Evolutionary conservation across 2,797 vertebrate species (phyloP).

Genomic region (Cygnus olor): DNA sequence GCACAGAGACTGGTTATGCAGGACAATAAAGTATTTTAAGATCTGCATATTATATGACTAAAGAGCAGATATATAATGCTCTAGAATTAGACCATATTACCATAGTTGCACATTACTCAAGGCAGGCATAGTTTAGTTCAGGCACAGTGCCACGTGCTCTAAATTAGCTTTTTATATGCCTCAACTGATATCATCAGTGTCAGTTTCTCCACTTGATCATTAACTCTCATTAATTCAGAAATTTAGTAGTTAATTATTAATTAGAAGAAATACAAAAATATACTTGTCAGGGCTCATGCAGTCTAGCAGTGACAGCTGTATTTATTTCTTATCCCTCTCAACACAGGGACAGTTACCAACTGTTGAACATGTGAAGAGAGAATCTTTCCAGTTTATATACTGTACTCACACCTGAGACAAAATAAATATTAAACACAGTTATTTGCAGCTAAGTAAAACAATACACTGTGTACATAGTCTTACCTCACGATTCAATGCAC

Average conservation of each 20-base stretch:
- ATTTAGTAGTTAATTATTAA: not conserved
- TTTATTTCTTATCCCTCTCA: not conserved
- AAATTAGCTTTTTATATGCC: not conserved
- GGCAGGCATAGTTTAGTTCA: not conserved
- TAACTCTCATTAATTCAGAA: not conserved
- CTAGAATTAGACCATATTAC: not conserved
- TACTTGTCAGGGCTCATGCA: not conserved
- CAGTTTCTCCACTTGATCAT: not conserved
- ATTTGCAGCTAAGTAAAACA: not conserved
- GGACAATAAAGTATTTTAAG: not conserved
- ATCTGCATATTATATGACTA: rapidly evolving
- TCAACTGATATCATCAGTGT: not conserved
- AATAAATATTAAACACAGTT: not conserved
- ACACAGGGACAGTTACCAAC: not conserved
- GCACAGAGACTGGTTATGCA: not conserved
- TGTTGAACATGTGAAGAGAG: not conserved
- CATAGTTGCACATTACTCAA: not conserved
- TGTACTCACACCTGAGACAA: not conserved
- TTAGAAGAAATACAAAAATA: not conserved
- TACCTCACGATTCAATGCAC: slow-evolving; percentile 86
- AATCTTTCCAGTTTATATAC: not conserved
- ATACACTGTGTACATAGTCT: not conserved
- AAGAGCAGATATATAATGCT: not conserved
- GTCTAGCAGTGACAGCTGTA: not conserved
- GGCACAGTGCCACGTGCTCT: not conserved